Evolutionary conservation across 2,888 invertebrate genomes (phyloP).

Genomic region (Laothoe populi): DNA sequence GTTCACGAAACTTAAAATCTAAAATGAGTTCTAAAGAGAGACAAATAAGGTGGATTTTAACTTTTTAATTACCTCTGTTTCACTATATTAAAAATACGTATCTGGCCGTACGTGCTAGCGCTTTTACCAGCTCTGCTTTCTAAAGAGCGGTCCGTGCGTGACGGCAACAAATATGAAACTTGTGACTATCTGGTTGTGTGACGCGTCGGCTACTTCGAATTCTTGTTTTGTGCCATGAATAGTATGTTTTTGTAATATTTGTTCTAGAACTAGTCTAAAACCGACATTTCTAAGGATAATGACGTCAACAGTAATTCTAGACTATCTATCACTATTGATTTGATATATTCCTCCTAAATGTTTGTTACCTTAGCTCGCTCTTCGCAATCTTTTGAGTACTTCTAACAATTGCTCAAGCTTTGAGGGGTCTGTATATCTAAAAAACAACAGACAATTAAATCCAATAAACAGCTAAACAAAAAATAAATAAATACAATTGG

Average conservation of each 20-base stretch:
- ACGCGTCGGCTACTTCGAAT: not conserved
- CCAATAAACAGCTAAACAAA: constrained; percentile 5
- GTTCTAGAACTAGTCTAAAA: not conserved
- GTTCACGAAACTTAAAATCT: not conserved
- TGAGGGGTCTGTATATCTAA: not conserved
- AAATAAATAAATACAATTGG: constrained; percentile 8
- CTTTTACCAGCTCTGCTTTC: constrained; percentile 21
- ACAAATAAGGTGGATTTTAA: not conserved
- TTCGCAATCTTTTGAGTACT: too few species aligned
- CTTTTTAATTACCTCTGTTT: not conserved
- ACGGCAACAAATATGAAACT: constrained; percentile 21
- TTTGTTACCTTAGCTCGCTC: too few species aligned
- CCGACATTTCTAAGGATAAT: too few species aligned
- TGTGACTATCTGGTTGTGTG: constrained; percentile 13
- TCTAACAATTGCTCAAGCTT: not conserved
- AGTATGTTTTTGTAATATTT: not conserved
- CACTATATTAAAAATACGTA: constrained; percentile 1
- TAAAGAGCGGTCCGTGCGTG: constrained; percentile 22
- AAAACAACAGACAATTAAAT: not conserved
- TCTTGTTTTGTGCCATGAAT: not conserved
- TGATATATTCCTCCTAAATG: too few species aligned
- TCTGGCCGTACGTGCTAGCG: constrained; percentile 5
- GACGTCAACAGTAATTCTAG: too few species aligned
- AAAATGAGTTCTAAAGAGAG: not conserved
- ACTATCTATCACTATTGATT: too few species aligned